Evolutionary conservation across 2,888 invertebrate species (phyloP).

Genomic region (Dexiosoma caninum): DNA sequence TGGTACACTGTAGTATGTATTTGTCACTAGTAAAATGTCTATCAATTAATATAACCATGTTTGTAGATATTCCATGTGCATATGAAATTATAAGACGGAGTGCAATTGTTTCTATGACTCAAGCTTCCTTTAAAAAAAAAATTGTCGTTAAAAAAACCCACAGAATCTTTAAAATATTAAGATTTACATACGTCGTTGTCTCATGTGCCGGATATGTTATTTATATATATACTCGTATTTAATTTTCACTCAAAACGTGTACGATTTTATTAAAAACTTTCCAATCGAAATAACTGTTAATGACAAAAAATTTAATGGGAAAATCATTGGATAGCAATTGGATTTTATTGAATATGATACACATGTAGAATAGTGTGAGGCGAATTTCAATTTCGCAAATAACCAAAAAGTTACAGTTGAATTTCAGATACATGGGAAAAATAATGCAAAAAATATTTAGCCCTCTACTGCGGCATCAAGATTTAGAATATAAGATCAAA

Average conservation of each 20-base stretch:
- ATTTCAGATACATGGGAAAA: no score
- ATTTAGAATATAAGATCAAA: no score
- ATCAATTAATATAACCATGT: background rate
- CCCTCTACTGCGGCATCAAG: no score
- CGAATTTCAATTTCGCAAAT: no score
- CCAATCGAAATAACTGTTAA: background rate
- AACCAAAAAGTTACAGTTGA: no score
- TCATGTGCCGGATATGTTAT: conserved; percentile 18
- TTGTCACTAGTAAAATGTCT: conserved; percentile 12
- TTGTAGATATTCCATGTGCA: background rate
- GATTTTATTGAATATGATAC: background rate
- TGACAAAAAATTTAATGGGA: background rate
- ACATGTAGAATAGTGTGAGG: no score
- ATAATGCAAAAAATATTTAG: no score
- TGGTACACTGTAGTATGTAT: background rate
- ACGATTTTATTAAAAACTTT: background rate
- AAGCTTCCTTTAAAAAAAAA: conserved; percentile 19
- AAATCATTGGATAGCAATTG: background rate
- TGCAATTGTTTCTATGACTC: conserved; percentile 13
- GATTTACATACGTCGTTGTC: background rate
- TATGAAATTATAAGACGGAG: background rate
- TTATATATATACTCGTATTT: no score
- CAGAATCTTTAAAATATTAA: background rate
- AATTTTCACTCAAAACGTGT: background rate
- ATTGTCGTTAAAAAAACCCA: background rate